Percentiles rank a stretch among this genome's conserved stretches.
phyloP scores from a whole-genome alignment of 2,888 invertebrate species.

The Pardosa pseudoannulata region DNA sequence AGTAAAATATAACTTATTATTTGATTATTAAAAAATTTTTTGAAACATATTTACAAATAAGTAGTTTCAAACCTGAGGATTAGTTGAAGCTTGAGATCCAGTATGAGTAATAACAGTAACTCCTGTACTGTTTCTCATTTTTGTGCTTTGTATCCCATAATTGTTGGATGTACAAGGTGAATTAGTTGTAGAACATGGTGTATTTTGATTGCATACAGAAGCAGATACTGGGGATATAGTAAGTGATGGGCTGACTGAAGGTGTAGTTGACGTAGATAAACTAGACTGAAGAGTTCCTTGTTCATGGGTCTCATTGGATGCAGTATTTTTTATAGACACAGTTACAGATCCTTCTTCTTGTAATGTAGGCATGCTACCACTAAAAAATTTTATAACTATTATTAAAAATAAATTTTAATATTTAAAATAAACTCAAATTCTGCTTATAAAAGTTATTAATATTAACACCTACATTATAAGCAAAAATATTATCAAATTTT shows the following conservation, averaged over 20 bases:
- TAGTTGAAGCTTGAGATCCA: constrained; percentile 76
- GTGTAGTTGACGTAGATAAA: constrained; percentile 60
- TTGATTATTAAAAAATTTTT: too few species aligned
- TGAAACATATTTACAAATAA: too few species aligned
- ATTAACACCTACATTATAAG: too few species aligned
- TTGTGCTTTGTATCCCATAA: constrained; percentile 38
- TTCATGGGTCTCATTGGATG: constrained; percentile 43
- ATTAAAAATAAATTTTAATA: too few species aligned
- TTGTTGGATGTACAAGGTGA: constrained; percentile 32
- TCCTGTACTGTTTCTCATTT: constrained; percentile 82
- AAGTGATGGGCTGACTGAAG: constrained; percentile 47
- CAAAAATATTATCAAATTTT: too few species aligned
- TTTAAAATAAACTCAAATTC: too few species aligned
- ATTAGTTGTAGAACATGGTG: constrained; percentile 30
- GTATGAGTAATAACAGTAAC: constrained; percentile 84
- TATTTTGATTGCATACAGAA: constrained; percentile 27
- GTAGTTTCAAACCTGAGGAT: constrained; percentile 71
- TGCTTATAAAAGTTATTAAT: too few species aligned
- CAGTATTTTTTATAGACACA: constrained; percentile 70
- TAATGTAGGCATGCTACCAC: constrained; percentile 75
- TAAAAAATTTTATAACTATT: constrained; percentile 52
- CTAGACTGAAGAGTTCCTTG: constrained; percentile 54
- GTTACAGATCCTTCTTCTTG: constrained; percentile 75
- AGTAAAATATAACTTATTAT: too few species aligned
- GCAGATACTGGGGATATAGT: constrained; percentile 47